Evolutionary conservation across 2,888 invertebrate genomes (phyloP), one percentile per base, ranked within the genome.

Genomic region (Orthosia gothica): DNA sequence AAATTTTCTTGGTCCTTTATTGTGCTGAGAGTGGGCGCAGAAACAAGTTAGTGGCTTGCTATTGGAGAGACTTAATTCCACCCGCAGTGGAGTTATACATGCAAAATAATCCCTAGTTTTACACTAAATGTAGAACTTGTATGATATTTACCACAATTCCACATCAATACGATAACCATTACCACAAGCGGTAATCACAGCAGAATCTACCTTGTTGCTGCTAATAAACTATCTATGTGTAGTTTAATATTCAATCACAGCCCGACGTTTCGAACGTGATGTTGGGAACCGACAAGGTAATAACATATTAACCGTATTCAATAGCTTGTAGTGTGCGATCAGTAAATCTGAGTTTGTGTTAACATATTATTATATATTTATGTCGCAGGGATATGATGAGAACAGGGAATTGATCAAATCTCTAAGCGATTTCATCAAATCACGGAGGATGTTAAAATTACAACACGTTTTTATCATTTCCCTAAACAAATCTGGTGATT

Each of bases 171-270:
- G 26, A 16, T 26, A 64, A 57, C 58, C 4, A 50, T 45, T 20
- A 55, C 32, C 50, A 58, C 20, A 45, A 52, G n/a, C 52, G 13
- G 15, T 66, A 66, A 75, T 50, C 15, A 63, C 13, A 20, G 50
- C 13, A 16, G 5, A 26, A n/a, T 16, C 23, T 18, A 54, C n/a
- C 45, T 26, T 20, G 3, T 26, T 26, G 26, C 52, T 49, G 4
- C 16, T 70, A 49, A 70, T 66, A 63, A 70, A 64, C 63, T 15
- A n/a, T 32, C 18, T 26, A 26, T 40, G 23, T 40, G 40, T 66
- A 32, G 54, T 66, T 58, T 16, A 72, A 70, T 81, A 72, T 63
- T 77, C 47, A 77, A 77, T 81, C 49, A 57, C 5, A 66, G 40
- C 5, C 57, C 13, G 16, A 59, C 47, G 57, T 47, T 18, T n/a